Conservation (phyloP, 2,797 vertebrate genomes). For the Xiphophorus birchmanni region DNA sequence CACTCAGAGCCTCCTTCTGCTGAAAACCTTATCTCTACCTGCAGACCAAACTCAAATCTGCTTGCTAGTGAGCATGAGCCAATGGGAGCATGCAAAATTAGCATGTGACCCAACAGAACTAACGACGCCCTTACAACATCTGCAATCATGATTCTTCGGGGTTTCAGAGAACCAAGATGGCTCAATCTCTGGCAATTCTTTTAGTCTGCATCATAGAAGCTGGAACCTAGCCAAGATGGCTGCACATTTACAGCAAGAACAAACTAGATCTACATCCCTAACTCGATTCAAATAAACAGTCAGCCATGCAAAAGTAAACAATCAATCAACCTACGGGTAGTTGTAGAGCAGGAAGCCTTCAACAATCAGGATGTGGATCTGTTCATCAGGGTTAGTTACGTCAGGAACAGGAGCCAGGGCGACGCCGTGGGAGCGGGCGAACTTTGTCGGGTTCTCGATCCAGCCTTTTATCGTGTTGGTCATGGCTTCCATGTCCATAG, state of each 20-base stretch:
- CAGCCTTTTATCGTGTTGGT: constrained; percentile 90
- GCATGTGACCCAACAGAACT: constrained; percentile 11
- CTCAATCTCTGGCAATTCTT: not conserved
- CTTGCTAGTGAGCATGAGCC: not conserved
- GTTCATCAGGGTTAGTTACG: constrained; percentile 69
- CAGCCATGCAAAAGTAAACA: not conserved
- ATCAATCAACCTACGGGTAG: constrained; percentile 79
- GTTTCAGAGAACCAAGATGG: not conserved
- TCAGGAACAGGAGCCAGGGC: constrained; percentile 61
- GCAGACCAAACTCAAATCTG: constrained; percentile 20
- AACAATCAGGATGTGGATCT: constrained; percentile 89
- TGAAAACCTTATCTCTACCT: constrained; percentile 64
- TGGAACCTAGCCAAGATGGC: not conserved
- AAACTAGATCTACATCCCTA: not conserved
- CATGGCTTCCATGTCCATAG: constrained; percentile 97
- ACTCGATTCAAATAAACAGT: not conserved
- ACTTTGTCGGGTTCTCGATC: constrained; percentile 90
- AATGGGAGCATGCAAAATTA: not conserved
- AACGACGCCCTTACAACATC: not conserved
- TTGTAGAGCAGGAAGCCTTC: constrained; percentile 97
- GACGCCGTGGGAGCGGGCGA: constrained; percentile 91
- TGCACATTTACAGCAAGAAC: not conserved
- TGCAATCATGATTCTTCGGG: not conserved
- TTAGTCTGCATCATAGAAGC: not conserved
- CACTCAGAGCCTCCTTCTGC: constrained; percentile 33